Evolutionary conservation across 1,140 invertebrate genomes (phyloP).

Genomic region (Papilio machaon): DNA sequence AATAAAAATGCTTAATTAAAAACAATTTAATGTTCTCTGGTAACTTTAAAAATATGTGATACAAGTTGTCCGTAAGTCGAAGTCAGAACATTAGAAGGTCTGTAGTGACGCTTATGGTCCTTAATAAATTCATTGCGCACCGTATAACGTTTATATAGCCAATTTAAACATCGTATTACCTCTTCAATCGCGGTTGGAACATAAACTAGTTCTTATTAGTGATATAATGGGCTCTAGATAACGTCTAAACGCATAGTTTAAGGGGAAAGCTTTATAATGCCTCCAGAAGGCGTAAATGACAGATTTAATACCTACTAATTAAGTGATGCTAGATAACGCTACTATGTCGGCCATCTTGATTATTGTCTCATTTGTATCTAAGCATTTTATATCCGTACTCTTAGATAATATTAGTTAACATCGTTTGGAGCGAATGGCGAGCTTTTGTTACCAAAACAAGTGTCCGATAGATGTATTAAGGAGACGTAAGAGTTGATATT

Average conservation of each 20-base stretch:
- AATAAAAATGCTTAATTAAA: background rate
- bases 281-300: slow-evolving; percentile 67
- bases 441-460: no score
- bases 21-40: background rate
- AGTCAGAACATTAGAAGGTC: background rate
- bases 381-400: background rate
- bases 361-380: slow-evolving; percentile 30
- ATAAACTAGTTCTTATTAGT: slow-evolving; percentile 68
- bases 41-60: background rate
- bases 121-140: slow-evolving; percentile 10
- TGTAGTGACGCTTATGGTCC: background rate
- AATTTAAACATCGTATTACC: slow-evolving; percentile 33
- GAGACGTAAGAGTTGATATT: no score
- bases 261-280: slow-evolving; percentile 64
- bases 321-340: slow-evolving; percentile 65
- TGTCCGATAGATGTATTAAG: no score
- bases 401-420: no score
- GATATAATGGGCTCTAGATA: slow-evolving; percentile 69
- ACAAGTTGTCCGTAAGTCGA: background rate
- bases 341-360: slow-evolving; percentile 45
- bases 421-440: no score
- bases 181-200: slow-evolving; percentile 46
- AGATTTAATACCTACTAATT: slow-evolving; percentile 77
- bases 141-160: slow-evolving; percentile 2
- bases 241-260: slow-evolving; percentile 60